Base-by-base conservation (phyloP, 2,113 vertebrate genomes). In the Nyctereutes procyonoides region DNA sequence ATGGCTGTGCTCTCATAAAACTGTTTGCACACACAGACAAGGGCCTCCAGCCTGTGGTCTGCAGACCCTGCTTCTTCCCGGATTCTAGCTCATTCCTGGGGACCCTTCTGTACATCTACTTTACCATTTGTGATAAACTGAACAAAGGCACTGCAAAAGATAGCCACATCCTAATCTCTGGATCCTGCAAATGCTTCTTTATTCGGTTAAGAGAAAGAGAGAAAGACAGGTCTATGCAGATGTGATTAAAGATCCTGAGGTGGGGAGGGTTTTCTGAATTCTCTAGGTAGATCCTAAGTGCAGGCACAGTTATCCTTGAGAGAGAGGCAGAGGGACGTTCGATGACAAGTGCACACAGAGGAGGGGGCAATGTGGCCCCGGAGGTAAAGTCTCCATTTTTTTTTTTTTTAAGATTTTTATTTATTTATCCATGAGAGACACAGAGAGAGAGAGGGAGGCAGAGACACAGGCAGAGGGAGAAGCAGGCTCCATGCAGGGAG, bases 331-430 rank as follows among this genome's bases (percentile, higher is more conserved):
- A 65, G n/a, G 30, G 22, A 6, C 7, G 9, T 26, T 28, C 12
- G 43, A 58, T 63, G 24, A 35, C n/a, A 12, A 0, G 0, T 30
- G 17, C 17, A 15, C 51, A 16, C 16, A 30, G 48, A 24, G 11
- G 38, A 82, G 53, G 60, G 24, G 51, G 1, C 1, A 1, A 3
- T 2, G 2, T 48, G 48, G 26, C 10, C 8, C 3, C 17, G 5
- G 80, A 93, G 51, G 7, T 20, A n/a, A 28, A 58, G 20, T 43
- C 43, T 43, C 43, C 43, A 43, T 43, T 43, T 43, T 7, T 43
- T 43, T 43, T 43, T 43, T 43, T 43, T 43, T 43, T 1, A 43
- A 43, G 43, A 43, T 43, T 43, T 43, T 43, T 43, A 43, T 43
- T 43, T 43, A 43, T 43, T 7, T 43, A 43, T 43, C 43, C 43